phyloP scores from a whole-genome alignment of 1,140 invertebrate genomes.

The Episyrphus balteatus region DNA sequence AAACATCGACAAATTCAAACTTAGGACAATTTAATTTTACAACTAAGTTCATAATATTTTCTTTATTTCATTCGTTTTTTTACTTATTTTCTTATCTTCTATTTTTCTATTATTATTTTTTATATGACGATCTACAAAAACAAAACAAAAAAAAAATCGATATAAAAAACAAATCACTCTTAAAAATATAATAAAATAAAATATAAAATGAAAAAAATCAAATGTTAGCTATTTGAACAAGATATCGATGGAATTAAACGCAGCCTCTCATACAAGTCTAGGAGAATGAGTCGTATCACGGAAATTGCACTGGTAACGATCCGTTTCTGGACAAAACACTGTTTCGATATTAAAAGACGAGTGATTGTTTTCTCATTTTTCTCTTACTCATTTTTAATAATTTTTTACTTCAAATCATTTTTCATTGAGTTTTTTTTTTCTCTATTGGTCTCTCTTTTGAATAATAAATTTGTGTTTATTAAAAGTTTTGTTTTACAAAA shows the following conservation, averaged over 20 bases:
- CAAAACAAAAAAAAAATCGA: too few species aligned
- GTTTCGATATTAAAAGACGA: slow-evolving; percentile 12
- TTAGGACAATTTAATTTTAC: too few species aligned
- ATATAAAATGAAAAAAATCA: slow-evolving; percentile 1
- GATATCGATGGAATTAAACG: slow-evolving; percentile 72
- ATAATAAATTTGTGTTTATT: too few species aligned
- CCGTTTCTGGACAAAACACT: slow-evolving; percentile 22
- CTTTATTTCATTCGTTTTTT: background rate
- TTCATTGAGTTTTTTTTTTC: background rate
- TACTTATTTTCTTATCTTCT: background rate
- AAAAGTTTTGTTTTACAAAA: too few species aligned
- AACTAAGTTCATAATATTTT: background rate
- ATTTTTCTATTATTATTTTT: background rate
- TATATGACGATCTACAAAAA: background rate
- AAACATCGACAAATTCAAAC: too few species aligned
- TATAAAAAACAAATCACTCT: background rate
- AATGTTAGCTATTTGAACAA: slow-evolving; percentile 67
- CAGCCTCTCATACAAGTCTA: slow-evolving; percentile 57
- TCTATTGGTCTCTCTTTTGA: slow-evolving; percentile 1
- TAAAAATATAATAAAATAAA: background rate
- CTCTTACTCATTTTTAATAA: slow-evolving; percentile 1
- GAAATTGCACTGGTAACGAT: slow-evolving; percentile 64
- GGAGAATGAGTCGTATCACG: slow-evolving; percentile 70
- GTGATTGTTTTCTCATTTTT: slow-evolving; percentile 10
- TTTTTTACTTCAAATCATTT: slow-evolving; percentile 2